These are phyloP conservation scores for Athene cunicularia DNA, from an alignment of 2,113 vertebrate species.

Conservation along the genomic window DNA sequence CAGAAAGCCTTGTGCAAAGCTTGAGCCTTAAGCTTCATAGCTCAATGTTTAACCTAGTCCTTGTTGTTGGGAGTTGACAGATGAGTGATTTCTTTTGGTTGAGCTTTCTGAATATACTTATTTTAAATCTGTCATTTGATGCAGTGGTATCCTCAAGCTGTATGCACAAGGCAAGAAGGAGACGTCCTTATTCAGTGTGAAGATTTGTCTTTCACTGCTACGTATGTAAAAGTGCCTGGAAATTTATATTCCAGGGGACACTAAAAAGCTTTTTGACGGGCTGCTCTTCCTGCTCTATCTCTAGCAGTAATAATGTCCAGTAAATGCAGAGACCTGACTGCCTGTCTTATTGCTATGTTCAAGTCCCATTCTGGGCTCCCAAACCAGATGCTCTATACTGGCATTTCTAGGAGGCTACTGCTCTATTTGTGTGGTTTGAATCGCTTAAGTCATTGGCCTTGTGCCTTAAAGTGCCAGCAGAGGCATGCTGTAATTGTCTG, in stretches of 20 bases:
- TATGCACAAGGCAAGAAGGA: neutral
- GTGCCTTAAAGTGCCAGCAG: slow-evolving; percentile 57
- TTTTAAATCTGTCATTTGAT: neutral
- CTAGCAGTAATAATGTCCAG: neutral
- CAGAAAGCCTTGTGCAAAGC: neutral
- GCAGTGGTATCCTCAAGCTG: neutral
- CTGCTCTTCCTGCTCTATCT: neutral
- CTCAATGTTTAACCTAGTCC: neutral
- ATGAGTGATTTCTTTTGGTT: neutral
- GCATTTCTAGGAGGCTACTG: slow-evolving; percentile 41
- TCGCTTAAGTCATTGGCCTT: slow-evolving; percentile 49
- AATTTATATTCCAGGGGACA: neutral
- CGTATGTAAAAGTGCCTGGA: neutral
- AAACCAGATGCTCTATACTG: neutral
- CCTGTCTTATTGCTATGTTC: neutral
- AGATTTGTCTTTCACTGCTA: neutral
- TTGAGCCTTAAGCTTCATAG: neutral
- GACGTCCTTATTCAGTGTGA: neutral
- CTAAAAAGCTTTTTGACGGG: neutral
- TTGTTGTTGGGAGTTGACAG: neutral
- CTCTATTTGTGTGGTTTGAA: slow-evolving; percentile 58
- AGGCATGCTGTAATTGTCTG: slow-evolving; percentile 62
- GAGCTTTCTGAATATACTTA: neutral
- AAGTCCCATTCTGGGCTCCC: neutral
- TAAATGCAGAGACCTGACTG: neutral